A percentile compares a stretch with the other conserved stretches of the same genome.
Evolutionary conservation across 2,888 invertebrate genomes (phyloP).

Genomic region (Thalpophila matura): DNA sequence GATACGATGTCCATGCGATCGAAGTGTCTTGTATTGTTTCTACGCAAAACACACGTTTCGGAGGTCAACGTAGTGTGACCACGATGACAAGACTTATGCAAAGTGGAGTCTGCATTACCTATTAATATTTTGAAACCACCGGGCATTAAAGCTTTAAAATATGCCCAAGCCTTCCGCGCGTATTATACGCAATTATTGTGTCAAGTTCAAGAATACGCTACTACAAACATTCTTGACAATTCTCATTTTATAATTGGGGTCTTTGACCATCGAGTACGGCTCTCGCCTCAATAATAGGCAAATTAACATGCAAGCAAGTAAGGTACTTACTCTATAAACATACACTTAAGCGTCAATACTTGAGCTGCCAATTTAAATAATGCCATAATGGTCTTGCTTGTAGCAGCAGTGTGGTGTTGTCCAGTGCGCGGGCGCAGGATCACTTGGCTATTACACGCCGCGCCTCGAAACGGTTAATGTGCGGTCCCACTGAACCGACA

Average conservation of each 20-base stretch:
- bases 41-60: not conserved
- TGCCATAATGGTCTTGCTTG: constrained; percentile 21
- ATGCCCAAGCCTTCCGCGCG: no score
- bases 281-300: not conserved
- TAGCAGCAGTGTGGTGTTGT: constrained; percentile 13
- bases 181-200: no score
- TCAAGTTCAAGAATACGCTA: no score
- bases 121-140: no score
- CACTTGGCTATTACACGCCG: constrained; percentile 7
- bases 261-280: no score
- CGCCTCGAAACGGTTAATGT: constrained; percentile 24
- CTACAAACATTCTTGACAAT: not conserved
- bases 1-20: no score
- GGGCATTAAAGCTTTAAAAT: no score
- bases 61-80: not conserved
- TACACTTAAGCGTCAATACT: not conserved
- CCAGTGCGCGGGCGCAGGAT: constrained; percentile 36
- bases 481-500: constrained; percentile 34
- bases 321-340: not conserved
- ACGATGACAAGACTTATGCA: no score
- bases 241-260: not conserved
- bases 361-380: constrained; percentile 42
- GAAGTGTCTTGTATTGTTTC: no score
- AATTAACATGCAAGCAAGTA: constrained; percentile 5
- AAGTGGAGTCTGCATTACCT: no score